Conservation (phyloP, 1,140 invertebrate genomes). For the Bombus picipes region DNA sequence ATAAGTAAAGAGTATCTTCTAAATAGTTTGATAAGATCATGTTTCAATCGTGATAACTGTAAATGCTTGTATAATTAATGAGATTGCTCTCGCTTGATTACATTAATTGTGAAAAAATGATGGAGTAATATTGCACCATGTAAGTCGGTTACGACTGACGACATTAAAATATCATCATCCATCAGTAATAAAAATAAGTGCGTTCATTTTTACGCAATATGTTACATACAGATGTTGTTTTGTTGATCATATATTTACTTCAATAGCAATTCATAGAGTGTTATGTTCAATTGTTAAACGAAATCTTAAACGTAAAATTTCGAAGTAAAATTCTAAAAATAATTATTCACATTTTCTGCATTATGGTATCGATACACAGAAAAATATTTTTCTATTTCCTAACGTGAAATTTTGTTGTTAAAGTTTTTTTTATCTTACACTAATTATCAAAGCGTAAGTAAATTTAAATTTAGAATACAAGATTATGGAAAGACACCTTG, state of each 20-base stretch:
- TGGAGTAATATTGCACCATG: conserved; percentile 21
- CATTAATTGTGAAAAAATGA: conserved; percentile 24
- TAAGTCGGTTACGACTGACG: conserved; percentile 3
- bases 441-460: not conserved
- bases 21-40: conserved; percentile 28
- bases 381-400: not conserved
- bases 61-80: conserved; percentile 32
- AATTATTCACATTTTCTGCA: not conserved
- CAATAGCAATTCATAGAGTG: conserved; percentile 4
- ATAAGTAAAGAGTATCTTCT: conserved; percentile 27
- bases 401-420: not conserved
- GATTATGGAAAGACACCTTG: not conserved
- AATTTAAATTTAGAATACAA: not conserved
- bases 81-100: conserved; percentile 32
- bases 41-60: conserved; percentile 21
- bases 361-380: too few species aligned
- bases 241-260: conserved; percentile 23
- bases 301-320: not conserved
- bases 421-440: not conserved
- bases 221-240: conserved; percentile 22
- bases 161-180: conserved; percentile 13
- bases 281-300: not conserved
- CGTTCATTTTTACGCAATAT: conserved; percentile 30
- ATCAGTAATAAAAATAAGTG: conserved; percentile 43
- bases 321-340: not conserved